These are phyloP conservation scores for Paradoxurus hermaphroditus DNA, from an alignment of 2,113 vertebrate species.

Conservation along the genomic window DNA sequence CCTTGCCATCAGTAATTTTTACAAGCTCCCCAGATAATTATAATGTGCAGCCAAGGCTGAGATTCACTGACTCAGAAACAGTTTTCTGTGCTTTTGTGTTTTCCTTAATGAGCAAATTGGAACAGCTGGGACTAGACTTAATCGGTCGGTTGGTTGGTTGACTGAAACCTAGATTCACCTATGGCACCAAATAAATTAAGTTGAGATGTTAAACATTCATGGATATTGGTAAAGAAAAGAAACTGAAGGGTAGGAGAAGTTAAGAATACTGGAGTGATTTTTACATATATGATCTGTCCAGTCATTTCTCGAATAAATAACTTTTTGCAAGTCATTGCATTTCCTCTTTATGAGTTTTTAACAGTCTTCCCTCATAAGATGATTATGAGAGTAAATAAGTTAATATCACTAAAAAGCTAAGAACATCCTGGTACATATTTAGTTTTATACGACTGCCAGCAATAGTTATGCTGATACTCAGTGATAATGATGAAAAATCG, in stretches of 20 bases:
- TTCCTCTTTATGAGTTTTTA: background rate
- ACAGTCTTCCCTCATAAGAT: background rate
- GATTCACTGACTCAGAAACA: background rate
- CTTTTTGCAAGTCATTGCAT: background rate
- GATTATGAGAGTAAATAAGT: background rate
- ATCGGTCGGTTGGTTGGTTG: background rate
- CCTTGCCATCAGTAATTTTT: background rate
- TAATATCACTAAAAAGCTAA: background rate
- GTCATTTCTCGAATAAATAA: background rate
- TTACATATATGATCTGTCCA: background rate
- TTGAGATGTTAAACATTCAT: background rate
- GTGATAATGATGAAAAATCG: background rate
- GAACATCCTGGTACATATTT: background rate
- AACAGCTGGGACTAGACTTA: background rate
- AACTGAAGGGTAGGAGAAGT: background rate
- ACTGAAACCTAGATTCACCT: background rate
- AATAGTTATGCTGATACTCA: background rate
- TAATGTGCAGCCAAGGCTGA: background rate
- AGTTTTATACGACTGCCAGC: background rate
- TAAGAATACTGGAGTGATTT: background rate
- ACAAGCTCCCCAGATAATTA: background rate
- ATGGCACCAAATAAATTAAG: background rate
- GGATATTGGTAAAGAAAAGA: background rate
- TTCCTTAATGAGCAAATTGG: background rate
- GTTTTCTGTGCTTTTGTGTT: background rate